Conservation (phyloP, 2,888 invertebrate genomes). For the Agriopis leucophaearia region DNA sequence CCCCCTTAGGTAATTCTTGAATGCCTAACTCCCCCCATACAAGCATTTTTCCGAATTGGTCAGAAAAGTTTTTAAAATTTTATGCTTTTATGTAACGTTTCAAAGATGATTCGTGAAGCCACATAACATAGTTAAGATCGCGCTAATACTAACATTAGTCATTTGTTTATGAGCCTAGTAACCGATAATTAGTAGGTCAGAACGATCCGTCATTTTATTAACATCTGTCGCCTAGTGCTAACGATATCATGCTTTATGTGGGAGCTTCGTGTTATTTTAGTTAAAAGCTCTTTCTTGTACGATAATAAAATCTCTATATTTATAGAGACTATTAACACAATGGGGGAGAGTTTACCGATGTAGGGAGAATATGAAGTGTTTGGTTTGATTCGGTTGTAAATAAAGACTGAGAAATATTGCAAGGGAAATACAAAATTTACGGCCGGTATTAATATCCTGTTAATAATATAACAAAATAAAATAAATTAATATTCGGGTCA, state of each 20-base stretch:
- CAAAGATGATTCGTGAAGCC: neutral
- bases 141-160: slow-evolving; percentile 25
- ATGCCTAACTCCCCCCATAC: too few relatives aligned
- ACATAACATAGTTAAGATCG: neutral
- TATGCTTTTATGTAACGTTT: neutral
- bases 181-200: slow-evolving; percentile 67
- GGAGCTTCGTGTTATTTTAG: slow-evolving; percentile 55
- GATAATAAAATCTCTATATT: slow-evolving; percentile 49
- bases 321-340: slow-evolving; percentile 44
- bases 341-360: slow-evolving; percentile 38
- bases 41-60: too few relatives aligned
- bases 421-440: neutral
- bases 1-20: too few relatives aligned
- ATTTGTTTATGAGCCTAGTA: slow-evolving; percentile 38
- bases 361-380: slow-evolving; percentile 30
- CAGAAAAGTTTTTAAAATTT: too few relatives aligned
- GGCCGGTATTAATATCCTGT: neutral
- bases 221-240: slow-evolving; percentile 56
- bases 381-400: slow-evolving; percentile 19
- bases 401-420: neutral
- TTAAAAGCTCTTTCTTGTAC: slow-evolving; percentile 58
- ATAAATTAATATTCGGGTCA: too few relatives aligned
- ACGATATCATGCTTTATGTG: slow-evolving; percentile 45
- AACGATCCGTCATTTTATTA: slow-evolving; percentile 55
- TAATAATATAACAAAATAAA: too few relatives aligned